These are phyloP conservation scores for Hoplias malabaricus DNA, from an alignment of 2,113 vertebrate species.

Conservation along the genomic window DNA sequence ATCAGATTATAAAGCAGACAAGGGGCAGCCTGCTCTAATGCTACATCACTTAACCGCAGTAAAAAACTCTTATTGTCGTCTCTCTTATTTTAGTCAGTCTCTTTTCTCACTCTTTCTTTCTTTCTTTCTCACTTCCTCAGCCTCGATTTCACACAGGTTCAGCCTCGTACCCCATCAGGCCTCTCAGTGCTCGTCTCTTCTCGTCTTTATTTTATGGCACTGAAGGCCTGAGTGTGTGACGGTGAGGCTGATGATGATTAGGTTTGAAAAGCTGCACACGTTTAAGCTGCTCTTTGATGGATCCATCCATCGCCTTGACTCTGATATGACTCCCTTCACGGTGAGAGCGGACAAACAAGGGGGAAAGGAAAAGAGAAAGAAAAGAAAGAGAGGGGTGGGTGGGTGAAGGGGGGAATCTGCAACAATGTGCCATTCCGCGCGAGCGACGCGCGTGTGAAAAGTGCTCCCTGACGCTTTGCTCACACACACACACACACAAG, in stretches of 20 bases:
- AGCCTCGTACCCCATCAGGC: background rate
- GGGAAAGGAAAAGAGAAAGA: background rate
- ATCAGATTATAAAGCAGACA: background rate
- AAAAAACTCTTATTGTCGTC: background rate
- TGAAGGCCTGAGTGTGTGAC: background rate
- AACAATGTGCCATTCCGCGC: slow-evolving; percentile 45
- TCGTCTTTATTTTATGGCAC: background rate
- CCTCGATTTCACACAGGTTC: background rate
- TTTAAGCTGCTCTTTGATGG: slow-evolving; percentile 30
- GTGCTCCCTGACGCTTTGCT: slow-evolving; percentile 11
- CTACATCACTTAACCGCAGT: background rate
- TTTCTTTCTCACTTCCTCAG: background rate
- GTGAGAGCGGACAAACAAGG: slow-evolving; percentile 42
- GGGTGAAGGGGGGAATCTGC: background rate
- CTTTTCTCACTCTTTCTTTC: background rate
- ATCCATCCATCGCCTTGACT: slow-evolving; percentile 36
- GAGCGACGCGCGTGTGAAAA: slow-evolving; percentile 48
- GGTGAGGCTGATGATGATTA: slow-evolving; percentile 25
- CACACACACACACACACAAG: slow-evolving; percentile 2
- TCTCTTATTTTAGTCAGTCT: background rate
- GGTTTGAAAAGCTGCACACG: slow-evolving; percentile 45
- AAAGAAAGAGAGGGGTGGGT: background rate
- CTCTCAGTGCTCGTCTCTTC: background rate
- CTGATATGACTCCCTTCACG: slow-evolving; percentile 39
- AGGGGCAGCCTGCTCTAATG: background rate